Evolutionary conservation across 2,113 vertebrate genomes (phyloP).

Genomic region (Fregata magnificens): DNA sequence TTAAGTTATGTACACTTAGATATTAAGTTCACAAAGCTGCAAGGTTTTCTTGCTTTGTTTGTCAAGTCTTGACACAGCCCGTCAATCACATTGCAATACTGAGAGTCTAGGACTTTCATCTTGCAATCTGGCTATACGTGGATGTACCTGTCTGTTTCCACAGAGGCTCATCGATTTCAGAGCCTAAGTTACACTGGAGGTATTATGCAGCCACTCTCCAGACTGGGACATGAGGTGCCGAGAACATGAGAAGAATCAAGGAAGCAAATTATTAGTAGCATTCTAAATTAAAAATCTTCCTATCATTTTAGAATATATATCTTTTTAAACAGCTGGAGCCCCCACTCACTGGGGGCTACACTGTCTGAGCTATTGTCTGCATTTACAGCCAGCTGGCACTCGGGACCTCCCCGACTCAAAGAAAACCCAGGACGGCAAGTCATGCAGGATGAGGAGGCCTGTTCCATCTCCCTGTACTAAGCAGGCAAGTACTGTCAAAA

Average conservation of each 20-base stretch:
- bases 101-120: background rate
- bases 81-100: background rate
- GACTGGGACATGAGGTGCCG: background rate
- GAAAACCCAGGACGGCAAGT: background rate
- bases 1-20: background rate
- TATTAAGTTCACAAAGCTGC: background rate
- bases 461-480: background rate
- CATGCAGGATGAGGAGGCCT: background rate
- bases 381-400: background rate
- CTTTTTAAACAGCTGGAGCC: background rate
- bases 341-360: too few species aligned
- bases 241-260: background rate
- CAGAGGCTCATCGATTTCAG: background rate
- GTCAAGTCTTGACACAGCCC: background rate
- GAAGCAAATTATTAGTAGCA: background rate
- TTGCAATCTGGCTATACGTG: background rate
- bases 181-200: background rate
- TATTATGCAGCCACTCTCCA: background rate
- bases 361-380: background rate
- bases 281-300: background rate
- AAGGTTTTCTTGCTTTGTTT: background rate
- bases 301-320: background rate
- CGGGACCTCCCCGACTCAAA: accelerated
- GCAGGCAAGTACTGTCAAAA: background rate
- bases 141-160: background rate